These are phyloP conservation scores for Sus scrofa DNA, from an alignment of 2,113 vertebrate genomes.

Conservation along the genomic window T2T-Sscrofa CM000812.6:128435501-128436000, in stretches of 20 bases:
- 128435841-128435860: slow-evolving; percentile 93
- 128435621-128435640: slow-evolving; percentile 69
- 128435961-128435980: slow-evolving; percentile 91
- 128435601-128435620: slow-evolving; percentile 60
- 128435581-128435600: slow-evolving; percentile 64
- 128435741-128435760: slow-evolving; percentile 99
- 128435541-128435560: slow-evolving; percentile 65
- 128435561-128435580: slow-evolving; percentile 71
- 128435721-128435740: slow-evolving; percentile 99
- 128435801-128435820: slow-evolving; percentile 92
- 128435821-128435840: slow-evolving; percentile 92
- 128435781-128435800: slow-evolving; percentile 91
- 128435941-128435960: slow-evolving; percentile 92
- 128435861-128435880: slow-evolving; percentile 91
- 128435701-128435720: slow-evolving; percentile 96
- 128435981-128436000: slow-evolving; percentile 89
- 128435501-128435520: slow-evolving; percentile 67
- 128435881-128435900: slow-evolving; percentile 87
- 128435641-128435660: slow-evolving; percentile 89
- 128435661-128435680: slow-evolving; percentile 90
- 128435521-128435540: slow-evolving; percentile 60
- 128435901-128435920: slow-evolving; percentile 88
- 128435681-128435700: slow-evolving; percentile 94
- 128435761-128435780: slow-evolving; percentile 93
- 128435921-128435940: slow-evolving; percentile 89